Base-by-base conservation (phyloP, 1,140 invertebrate genomes). In the Neocloeon triangulifer region DNA sequence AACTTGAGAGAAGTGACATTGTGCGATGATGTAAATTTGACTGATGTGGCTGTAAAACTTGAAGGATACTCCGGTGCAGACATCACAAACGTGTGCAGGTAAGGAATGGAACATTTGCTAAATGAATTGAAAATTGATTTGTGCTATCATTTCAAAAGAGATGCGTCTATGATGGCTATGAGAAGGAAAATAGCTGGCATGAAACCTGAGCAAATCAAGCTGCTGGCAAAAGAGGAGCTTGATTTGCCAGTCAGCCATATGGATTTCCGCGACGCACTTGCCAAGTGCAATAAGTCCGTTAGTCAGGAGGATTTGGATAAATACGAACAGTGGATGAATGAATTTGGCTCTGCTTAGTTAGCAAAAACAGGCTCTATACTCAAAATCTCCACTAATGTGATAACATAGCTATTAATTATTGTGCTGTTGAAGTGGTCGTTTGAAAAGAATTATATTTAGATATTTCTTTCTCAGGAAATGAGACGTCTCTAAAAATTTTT, bases 1-100 rank as follows among this genome's bases (percentile, higher is more conserved):
- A 96, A 91, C 58, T 59, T 97, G 22, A 56, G 79, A 37, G 85
- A 92, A 56, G 84, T 89, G 2, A 79, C 85, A 49, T 51, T 89
- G 2, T 76, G 80, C 12, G 34, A 41, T n/a, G 56, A 61, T 41
- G 55, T 67, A 4, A 53, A 65, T 40, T 39, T 69, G 31, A 39
- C 41, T 19, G 43, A 50, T 13, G 56, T 71, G 22, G 61, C 66
- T 3, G 51, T 53, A 17, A 52, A 55, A 27, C 39, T 73, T 27
- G 60, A 68, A 20, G 69, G 69, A 10, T 73, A 73, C 45, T 70
- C 68, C 5, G 67, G 68, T 5, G 62, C 67, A 22, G 68, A 71
- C 42, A 69, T 71, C 28, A 67, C 64, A 7, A 68, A 64, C 45
- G 63, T 71, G 10, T 70, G 66, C 52, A 50, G 65, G 61, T 64